Percentiles rank a stretch among this genome's conserved stretches.
These are phyloP conservation scores for Trachelus troglodyta DNA, from an alignment of 2,888 invertebrate genomes.

Conservation along the genomic window DNA sequence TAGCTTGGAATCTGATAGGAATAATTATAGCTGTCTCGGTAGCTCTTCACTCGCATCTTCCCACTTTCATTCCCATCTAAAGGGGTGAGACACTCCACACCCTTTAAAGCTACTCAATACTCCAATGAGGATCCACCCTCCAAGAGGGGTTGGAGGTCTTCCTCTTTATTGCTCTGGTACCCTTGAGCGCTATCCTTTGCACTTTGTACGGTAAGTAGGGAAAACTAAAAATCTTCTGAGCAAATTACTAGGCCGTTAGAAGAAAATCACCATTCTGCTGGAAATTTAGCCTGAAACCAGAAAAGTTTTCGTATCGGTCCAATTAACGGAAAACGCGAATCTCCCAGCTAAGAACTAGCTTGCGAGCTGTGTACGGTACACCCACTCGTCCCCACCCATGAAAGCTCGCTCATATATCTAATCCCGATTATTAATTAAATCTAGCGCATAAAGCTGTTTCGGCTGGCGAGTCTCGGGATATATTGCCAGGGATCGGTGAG, in stretches of 20 bases:
- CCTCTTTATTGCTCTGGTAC: too few species aligned
- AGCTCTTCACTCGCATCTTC: too few species aligned
- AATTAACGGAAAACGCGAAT: constrained; percentile 48
- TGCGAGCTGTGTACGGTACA: constrained; percentile 27
- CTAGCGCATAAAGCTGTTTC: constrained; percentile 59
- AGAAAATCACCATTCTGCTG: too few species aligned
- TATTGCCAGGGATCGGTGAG: constrained; percentile 54
- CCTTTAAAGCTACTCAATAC: too few species aligned
- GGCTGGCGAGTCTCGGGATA: constrained; percentile 53
- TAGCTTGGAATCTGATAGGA: constrained; percentile 46
- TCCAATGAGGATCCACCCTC: too few species aligned
- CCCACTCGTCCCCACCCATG: not conserved
- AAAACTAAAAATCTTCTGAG: too few species aligned
- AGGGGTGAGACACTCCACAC: too few species aligned
- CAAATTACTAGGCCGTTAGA: too few species aligned
- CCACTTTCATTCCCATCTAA: too few species aligned
- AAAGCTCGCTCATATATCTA: constrained; percentile 46
- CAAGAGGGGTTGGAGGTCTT: too few species aligned
- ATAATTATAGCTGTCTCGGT: constrained; percentile 40
- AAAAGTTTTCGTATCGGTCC: constrained; percentile 57
- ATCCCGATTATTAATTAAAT: constrained; percentile 64
- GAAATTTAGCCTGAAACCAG: not conserved
- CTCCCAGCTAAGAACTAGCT: constrained; percentile 53
- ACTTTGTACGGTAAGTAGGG: too few species aligned
- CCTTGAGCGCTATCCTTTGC: too few species aligned